A percentile compares a stretch with the other conserved stretches of the same genome.
phyloP scores from a whole-genome alignment of 2,113 vertebrate genomes.

The Puma concolor region DNA sequence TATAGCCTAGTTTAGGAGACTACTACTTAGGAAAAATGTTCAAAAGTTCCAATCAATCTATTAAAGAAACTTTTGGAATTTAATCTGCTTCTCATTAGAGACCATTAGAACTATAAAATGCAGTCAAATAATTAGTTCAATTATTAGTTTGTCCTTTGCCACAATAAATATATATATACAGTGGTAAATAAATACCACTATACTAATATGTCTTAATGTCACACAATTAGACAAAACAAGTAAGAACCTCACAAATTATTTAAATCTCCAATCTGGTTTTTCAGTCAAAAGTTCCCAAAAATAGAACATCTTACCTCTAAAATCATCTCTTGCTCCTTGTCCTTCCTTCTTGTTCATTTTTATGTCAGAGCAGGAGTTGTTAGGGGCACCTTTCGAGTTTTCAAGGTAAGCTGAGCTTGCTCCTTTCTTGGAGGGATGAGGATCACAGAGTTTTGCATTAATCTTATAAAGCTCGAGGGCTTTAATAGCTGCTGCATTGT shows the following conservation, averaged over 20 bases:
- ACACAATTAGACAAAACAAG: not conserved
- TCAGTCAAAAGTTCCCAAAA: not conserved
- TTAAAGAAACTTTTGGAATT: not conserved
- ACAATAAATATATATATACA: not conserved
- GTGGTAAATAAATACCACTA: not conserved
- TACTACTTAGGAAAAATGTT: not conserved
- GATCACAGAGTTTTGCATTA: slow-evolving; percentile 99
- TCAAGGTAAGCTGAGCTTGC: slow-evolving; percentile 95
- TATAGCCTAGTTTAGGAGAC: not conserved
- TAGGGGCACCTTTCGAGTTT: slow-evolving; percentile 90
- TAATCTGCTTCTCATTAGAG: not conserved
- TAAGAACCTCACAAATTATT: not conserved
- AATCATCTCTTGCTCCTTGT: slow-evolving; percentile 90
- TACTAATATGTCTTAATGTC: not conserved
- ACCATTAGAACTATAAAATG: not conserved
- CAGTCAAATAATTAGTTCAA: not conserved
- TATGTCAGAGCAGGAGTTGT: slow-evolving; percentile 89
- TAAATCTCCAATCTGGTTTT: not conserved
- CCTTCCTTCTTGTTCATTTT: slow-evolving; percentile 93
- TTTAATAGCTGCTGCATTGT: slow-evolving; percentile 97
- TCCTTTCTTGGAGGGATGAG: slow-evolving; percentile 97
- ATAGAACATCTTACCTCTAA: slow-evolving; percentile 90
- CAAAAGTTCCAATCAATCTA: not conserved
- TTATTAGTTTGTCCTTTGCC: not conserved
- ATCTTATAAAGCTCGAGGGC: slow-evolving; percentile 98